phyloP scores from a whole-genome alignment of 1,140 invertebrate species.

The Cryptotermes secundus region DNA sequence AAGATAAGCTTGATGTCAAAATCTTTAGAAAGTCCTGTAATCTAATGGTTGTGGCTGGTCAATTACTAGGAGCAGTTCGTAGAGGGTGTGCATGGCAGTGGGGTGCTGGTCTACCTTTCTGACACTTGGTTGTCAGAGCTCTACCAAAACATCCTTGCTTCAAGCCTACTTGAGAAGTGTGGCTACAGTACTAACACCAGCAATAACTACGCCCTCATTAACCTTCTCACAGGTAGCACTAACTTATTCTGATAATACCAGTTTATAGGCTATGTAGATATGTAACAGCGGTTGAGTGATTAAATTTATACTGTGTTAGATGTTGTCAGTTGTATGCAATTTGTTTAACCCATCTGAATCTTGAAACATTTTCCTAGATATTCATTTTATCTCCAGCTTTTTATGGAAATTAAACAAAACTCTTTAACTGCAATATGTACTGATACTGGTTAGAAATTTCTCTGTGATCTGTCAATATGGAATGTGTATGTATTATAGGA shows the following conservation, averaged over 20 bases:
- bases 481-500: too few species aligned
- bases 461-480: too few species aligned
- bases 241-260: neutral
- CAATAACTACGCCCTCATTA: constrained; percentile 69
- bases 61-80: constrained; percentile 76
- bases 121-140: constrained; percentile 88
- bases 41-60: neutral
- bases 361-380: too few species aligned
- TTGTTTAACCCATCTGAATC: too few species aligned
- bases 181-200: constrained; percentile 59
- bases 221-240: constrained; percentile 69
- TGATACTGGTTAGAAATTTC: too few species aligned
- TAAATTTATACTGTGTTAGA: neutral
- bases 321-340: neutral
- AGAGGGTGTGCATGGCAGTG: constrained; percentile 85
- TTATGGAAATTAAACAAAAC: too few species aligned
- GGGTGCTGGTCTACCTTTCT: constrained; percentile 86
- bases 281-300: neutral
- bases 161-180: constrained; percentile 70
- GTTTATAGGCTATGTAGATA: neutral
- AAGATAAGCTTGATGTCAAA: too few species aligned
- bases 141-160: constrained; percentile 79
- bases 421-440: too few species aligned
- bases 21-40: too few species aligned
- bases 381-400: too few species aligned